phyloP scores from a whole-genome alignment of 1,140 invertebrate genomes.

The Luehdorfia chinensis region DNA sequence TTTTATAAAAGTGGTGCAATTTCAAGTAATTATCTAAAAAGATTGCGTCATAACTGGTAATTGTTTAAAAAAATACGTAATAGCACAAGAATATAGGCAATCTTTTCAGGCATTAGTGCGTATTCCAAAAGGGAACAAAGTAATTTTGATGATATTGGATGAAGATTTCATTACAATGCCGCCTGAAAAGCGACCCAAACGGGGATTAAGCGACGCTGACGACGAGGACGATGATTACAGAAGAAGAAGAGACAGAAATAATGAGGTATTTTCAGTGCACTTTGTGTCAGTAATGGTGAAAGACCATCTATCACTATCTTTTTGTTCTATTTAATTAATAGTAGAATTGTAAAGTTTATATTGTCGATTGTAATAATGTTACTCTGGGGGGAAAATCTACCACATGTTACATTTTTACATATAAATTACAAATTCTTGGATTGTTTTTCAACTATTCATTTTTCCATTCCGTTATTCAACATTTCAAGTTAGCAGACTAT shows the following conservation, averaged over 20 bases:
- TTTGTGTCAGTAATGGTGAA: background rate
- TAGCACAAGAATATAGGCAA: too few species aligned
- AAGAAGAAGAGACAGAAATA: constrained; percentile 89
- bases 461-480: too few species aligned
- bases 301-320: background rate
- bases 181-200: constrained; percentile 53
- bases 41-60: constrained; percentile 8
- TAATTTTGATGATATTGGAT: constrained; percentile 63
- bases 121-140: constrained; percentile 10
- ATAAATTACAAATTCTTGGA: too few species aligned
- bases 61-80: background rate
- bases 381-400: too few species aligned
- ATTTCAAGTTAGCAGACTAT: too few species aligned
- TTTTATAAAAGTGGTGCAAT: too few species aligned
- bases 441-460: too few species aligned
- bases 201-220: constrained; percentile 65
- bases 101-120: background rate
- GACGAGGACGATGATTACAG: constrained; percentile 89
- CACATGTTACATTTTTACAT: too few species aligned
- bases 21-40: too few species aligned
- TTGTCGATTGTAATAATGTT: too few species aligned
- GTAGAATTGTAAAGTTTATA: too few species aligned
- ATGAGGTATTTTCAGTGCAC: constrained; percentile 83
- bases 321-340: too few species aligned
- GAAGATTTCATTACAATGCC: constrained; percentile 46